These are phyloP conservation scores for Formicarius rufipectus DNA, from an alignment of 2,113 vertebrate species.

Conservation along the genomic window DNA sequence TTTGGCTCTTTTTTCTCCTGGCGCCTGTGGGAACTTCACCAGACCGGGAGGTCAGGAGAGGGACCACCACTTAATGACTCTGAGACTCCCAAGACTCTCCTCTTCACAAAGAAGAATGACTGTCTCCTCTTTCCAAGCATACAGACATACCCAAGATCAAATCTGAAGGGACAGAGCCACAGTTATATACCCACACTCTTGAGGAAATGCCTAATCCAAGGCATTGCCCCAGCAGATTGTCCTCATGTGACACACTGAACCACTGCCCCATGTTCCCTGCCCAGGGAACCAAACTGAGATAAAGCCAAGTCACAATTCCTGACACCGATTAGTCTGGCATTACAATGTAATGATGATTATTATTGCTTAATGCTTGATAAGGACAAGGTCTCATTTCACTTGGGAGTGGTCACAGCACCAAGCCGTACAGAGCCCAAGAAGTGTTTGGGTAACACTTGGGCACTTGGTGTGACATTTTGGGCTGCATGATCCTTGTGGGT, in stretches of 20 bases:
- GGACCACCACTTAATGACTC: neutral
- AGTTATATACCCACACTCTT: neutral
- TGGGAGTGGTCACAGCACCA: neutral
- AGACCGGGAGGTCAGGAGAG: neutral
- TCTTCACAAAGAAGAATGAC: neutral
- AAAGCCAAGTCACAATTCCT: constrained; percentile 4
- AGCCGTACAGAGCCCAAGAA: neutral
- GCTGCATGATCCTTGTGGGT: neutral
- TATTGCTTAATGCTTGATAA: constrained; percentile 3
- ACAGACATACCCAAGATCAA: neutral
- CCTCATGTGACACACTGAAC: neutral
- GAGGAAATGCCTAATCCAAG: neutral
- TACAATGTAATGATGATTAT: neutral
- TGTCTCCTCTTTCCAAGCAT: neutral
- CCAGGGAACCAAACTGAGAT: neutral
- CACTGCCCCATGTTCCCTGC: neutral
- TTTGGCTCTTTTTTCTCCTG: neutral
- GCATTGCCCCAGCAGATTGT: neutral
- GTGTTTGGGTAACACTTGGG: neutral
- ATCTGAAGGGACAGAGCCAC: neutral
- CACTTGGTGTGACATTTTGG: neutral
- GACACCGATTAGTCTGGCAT: neutral
- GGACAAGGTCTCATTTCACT: neutral
- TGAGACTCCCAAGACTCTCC: neutral
- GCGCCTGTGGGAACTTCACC: neutral